Conservation (phyloP, 2,113 vertebrate genomes). For the Nycticorax nycticorax region DNA sequence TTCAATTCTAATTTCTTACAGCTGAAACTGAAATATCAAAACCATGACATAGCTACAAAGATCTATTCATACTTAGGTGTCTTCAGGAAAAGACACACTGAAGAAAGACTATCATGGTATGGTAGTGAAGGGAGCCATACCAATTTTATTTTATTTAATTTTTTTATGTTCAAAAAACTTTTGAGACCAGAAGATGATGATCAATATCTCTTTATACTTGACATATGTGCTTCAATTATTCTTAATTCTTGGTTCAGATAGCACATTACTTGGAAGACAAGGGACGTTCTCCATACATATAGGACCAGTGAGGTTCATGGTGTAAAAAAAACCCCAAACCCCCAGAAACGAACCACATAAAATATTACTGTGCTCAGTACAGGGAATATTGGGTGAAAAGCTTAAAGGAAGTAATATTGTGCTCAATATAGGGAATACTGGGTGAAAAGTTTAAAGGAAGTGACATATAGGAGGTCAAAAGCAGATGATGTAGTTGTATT, state of each 20-base stretch:
- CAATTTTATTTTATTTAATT: fast-evolving
- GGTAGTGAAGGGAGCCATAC: not conserved
- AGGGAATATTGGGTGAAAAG: not conserved
- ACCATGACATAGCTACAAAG: not conserved
- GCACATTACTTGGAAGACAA: not conserved
- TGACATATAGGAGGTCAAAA: not conserved
- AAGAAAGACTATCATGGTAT: not conserved
- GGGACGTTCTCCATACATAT: too few relatives aligned
- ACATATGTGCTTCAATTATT: not conserved
- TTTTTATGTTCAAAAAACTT: not conserved
- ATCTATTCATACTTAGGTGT: not conserved
- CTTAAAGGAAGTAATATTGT: not conserved
- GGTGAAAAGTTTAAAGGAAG: not conserved
- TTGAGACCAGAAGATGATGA: not conserved
- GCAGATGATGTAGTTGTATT: not conserved
- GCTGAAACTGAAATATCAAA: not conserved
- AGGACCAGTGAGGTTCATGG: not conserved
- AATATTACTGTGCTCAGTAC: not conserved
- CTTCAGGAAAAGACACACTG: not conserved
- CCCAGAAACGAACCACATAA: too few relatives aligned
- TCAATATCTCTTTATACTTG: not conserved
- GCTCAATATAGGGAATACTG: not conserved
- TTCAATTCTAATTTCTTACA: not conserved
- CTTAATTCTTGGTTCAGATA: not conserved
- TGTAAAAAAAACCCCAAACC: not conserved